Conservation (phyloP, 2,888 invertebrate species). For the Caenorhabditis virilis region DNA sequence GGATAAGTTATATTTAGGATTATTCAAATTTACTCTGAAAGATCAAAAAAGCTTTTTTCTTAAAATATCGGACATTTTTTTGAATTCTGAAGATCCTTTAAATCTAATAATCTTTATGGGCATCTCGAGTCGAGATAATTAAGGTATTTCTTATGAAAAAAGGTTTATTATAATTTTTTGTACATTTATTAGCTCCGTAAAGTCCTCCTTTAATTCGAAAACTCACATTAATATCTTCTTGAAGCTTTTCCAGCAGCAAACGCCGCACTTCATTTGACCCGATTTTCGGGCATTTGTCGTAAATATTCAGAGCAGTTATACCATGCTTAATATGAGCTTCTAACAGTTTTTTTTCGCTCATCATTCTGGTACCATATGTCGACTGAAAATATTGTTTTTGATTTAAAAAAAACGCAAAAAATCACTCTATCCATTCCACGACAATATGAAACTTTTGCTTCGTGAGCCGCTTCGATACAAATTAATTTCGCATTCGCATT, state of each 20-base stretch:
- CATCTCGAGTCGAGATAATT: no score
- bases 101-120: no score
- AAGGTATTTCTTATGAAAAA: no score
- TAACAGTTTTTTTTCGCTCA: slow-evolving; percentile 62
- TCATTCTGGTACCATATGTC: slow-evolving; percentile 59
- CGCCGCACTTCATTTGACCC: slow-evolving; percentile 59
- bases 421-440: slow-evolving; percentile 64
- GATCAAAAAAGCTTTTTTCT: no score
- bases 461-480: slow-evolving; percentile 60
- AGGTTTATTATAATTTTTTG: no score
- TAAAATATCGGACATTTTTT: no score
- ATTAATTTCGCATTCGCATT: slow-evolving; percentile 62
- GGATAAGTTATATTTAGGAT: no score
- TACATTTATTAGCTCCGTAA: no score
- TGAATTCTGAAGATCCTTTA: no score
- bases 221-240: slow-evolving; percentile 65
- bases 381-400: no score
- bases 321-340: slow-evolving; percentile 60
- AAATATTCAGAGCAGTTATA: slow-evolving; percentile 61
- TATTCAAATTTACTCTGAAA: no score
- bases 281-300: slow-evolving; percentile 64
- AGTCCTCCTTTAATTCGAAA: not conserved
- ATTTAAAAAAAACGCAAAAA: no score
- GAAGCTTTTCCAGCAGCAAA: slow-evolving; percentile 57
- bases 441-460: slow-evolving; percentile 63